phyloP scores from a whole-genome alignment of 2,797 vertebrate genomes.

The Alca torda region DNA sequence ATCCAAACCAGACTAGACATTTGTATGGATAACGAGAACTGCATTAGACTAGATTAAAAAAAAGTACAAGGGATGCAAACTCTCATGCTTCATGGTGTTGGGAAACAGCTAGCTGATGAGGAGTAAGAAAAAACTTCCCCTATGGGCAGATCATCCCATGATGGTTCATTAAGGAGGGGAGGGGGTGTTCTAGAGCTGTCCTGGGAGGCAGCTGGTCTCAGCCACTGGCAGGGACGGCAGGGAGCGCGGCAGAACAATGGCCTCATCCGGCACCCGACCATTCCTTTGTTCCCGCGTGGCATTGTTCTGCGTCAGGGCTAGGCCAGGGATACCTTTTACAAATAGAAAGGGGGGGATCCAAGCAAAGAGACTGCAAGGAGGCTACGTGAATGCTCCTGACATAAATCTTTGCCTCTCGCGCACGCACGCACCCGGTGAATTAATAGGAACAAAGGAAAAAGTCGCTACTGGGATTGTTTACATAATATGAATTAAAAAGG shows the following conservation, averaged over 20 bases:
- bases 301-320: neutral
- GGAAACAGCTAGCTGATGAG: neutral
- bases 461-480: neutral
- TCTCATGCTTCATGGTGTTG: fast-evolving
- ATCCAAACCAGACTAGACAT: neutral
- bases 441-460: conserved; percentile 27
- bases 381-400: neutral
- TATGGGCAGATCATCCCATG: neutral
- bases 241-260: fast-evolving
- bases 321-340: neutral
- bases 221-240: fast-evolving
- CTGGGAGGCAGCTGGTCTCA: neutral
- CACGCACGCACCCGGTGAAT: neutral
- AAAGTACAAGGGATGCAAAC: neutral
- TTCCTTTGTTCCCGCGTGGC: neutral
- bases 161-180: neutral
- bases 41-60: neutral
- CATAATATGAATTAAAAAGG: neutral
- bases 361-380: neutral
- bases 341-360: neutral
- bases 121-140: neutral
- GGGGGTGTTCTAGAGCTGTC: neutral
- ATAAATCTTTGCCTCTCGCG: neutral
- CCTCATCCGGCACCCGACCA: neutral
- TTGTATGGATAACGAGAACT: neutral